These are phyloP conservation scores for Protodeltote pygarga DNA, from an alignment of 2,888 invertebrate species.

Conservation along the genomic window DNA sequence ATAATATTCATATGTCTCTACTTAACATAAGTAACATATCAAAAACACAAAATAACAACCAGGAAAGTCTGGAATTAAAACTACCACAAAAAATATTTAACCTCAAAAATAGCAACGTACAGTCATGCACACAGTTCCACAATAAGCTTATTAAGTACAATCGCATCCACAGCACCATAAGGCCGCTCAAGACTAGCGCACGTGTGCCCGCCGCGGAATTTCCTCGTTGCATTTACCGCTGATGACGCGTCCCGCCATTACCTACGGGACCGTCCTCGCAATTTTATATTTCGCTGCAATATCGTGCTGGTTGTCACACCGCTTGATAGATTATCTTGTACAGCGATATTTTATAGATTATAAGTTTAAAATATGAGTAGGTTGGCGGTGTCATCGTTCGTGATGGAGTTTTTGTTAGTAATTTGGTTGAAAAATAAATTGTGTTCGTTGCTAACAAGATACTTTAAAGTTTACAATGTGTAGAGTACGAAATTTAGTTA, in stretches of 20 bases:
- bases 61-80: no score
- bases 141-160: conserved; percentile 40
- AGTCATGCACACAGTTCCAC: conserved; percentile 18
- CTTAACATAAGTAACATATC: no score
- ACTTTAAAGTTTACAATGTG: no score
- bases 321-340: conserved; percentile 54
- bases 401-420: conserved; percentile 7
- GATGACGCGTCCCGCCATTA: conserved; percentile 62
- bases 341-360: conserved; percentile 42
- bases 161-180: conserved; percentile 41
- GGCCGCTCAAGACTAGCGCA: conserved; percentile 51
- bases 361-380: conserved; percentile 28
- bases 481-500: no score
- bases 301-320: conserved; percentile 47
- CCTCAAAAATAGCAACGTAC: conserved; percentile 8
- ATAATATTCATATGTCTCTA: no score
- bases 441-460: no score
- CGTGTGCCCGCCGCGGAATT: conserved; percentile 60
- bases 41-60: background rate
- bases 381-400: conserved; percentile 15
- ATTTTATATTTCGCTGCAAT: conserved; percentile 63
- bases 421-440: conserved; percentile 6
- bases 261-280: conserved; percentile 47
- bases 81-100: no score
- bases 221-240: conserved; percentile 67